Evolutionary conservation across 2,113 vertebrate species (phyloP).

Genomic region (Myanophis thanlyinensis): DNA sequence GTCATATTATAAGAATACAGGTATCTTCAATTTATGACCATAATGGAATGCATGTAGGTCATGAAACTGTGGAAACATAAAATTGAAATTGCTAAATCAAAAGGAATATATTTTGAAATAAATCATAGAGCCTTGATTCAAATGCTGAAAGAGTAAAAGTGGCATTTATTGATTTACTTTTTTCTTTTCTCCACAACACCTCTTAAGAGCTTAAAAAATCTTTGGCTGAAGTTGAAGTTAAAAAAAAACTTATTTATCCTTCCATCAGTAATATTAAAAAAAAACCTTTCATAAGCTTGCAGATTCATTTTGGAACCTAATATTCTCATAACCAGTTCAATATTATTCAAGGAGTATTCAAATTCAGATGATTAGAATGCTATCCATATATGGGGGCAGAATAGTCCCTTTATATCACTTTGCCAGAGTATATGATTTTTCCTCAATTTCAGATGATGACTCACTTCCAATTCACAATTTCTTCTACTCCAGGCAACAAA

Average conservation of each 20-base stretch:
- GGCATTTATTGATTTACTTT: background rate
- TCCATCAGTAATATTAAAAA: background rate
- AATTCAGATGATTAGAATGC: too few species aligned
- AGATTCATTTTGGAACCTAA: background rate
- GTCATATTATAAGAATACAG: background rate
- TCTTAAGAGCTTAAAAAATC: background rate
- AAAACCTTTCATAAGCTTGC: background rate
- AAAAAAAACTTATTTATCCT: background rate
- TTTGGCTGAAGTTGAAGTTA: background rate
- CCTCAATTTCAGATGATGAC: background rate
- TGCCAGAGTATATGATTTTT: background rate
- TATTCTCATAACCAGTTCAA: background rate
- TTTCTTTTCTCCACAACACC: background rate
- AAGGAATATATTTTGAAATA: background rate
- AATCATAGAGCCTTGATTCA: background rate
- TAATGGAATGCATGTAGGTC: too few species aligned
- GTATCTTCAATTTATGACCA: too few species aligned
- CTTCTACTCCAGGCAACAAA: background rate
- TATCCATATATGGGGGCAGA: background rate
- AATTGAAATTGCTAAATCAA: background rate
- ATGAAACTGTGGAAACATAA: background rate
- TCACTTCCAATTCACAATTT: background rate
- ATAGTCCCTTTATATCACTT: background rate
- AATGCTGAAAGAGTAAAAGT: background rate
- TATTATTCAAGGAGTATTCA: background rate